Conservation (phyloP, 2,888 invertebrate genomes). For the Troglohyphantes excavatus region DNA sequence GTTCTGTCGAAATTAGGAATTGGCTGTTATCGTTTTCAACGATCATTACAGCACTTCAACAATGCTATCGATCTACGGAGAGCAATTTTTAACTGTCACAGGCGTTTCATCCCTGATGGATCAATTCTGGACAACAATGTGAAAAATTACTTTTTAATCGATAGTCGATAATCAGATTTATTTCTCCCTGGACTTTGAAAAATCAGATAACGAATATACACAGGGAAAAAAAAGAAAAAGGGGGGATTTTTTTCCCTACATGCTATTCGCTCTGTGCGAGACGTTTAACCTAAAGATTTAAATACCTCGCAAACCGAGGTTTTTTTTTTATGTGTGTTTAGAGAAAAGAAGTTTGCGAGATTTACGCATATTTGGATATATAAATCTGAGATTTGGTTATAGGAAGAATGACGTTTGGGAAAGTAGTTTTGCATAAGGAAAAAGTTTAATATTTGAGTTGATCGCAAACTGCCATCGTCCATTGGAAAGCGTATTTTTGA, state of each 20-base stretch:
- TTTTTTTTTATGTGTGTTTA: neutral
- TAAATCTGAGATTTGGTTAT: slow-evolving; percentile 6
- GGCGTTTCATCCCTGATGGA: slow-evolving; percentile 73
- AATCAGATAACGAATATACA: slow-evolving; percentile 44
- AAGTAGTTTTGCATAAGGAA: slow-evolving; percentile 18
- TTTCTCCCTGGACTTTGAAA: slow-evolving; percentile 66
- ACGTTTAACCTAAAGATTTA: slow-evolving; percentile 75
- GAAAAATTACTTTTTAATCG: slow-evolving; percentile 79
- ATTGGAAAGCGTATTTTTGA: slow-evolving; percentile 1
- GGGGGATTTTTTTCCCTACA: slow-evolving; percentile 49
- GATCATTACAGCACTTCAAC: slow-evolving; percentile 74
- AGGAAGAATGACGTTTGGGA: slow-evolving; percentile 19
- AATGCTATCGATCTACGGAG: slow-evolving; percentile 69
- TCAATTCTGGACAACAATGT: slow-evolving; percentile 79
- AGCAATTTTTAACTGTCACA: slow-evolving; percentile 79
- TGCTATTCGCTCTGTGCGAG: slow-evolving; percentile 24
- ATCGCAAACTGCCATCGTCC: neutral
- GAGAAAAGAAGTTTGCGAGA: neutral
- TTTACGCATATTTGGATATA: slow-evolving; percentile 9
- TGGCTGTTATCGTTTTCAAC: slow-evolving; percentile 75
- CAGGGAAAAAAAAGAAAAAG: neutral
- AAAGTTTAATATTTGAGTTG: slow-evolving; percentile 9
- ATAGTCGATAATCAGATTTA: slow-evolving; percentile 78
- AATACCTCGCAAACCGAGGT: slow-evolving; percentile 46
- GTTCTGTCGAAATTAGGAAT: slow-evolving; percentile 74